These are phyloP conservation scores for Zalophus californianus DNA, from an alignment of 2,797 vertebrate species.

Conservation along the genomic window DNA sequence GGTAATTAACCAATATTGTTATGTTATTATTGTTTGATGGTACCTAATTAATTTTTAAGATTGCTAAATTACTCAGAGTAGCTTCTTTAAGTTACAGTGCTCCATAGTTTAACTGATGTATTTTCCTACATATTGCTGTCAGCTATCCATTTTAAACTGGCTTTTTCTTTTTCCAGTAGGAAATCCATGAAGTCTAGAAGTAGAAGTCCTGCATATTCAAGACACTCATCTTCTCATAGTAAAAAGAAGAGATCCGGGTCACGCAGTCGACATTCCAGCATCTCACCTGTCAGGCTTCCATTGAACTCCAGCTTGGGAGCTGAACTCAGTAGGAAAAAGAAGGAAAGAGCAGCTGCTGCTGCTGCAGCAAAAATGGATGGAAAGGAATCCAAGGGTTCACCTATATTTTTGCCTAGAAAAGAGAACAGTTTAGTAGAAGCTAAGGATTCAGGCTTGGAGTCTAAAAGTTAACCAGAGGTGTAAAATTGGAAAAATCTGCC, in stretches of 20 bases:
- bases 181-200: conserved; percentile 96
- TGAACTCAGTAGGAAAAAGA: conserved; percentile 96
- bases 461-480: conserved; percentile 87
- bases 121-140: conserved; percentile 23
- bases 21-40: background rate
- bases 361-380: conserved; percentile 91
- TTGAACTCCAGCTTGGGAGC: conserved; percentile 97
- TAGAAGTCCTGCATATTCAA: conserved; percentile 94
- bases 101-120: conserved; percentile 33
- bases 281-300: conserved; percentile 94
- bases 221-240: conserved; percentile 93
- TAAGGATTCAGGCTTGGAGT: conserved; percentile 84
- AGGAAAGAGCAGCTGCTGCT: conserved; percentile 94
- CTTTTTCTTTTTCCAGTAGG: conserved; percentile 84
- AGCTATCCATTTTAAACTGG: conserved; percentile 43
- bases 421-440: conserved; percentile 88
- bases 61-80: conserved; percentile 57
- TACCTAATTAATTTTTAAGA: conserved; percentile 45
- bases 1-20: conserved; percentile 1
- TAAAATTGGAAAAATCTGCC: conserved; percentile 87
- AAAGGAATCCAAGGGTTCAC: conserved; percentile 89
- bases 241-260: conserved; percentile 95
- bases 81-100: conserved; percentile 7
- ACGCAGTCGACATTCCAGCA: conserved; percentile 94
- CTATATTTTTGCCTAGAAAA: conserved; percentile 87